phyloP scores from a whole-genome alignment of 2,113 vertebrate genomes.

The Rhinolophus ferrumequinum region DNA sequence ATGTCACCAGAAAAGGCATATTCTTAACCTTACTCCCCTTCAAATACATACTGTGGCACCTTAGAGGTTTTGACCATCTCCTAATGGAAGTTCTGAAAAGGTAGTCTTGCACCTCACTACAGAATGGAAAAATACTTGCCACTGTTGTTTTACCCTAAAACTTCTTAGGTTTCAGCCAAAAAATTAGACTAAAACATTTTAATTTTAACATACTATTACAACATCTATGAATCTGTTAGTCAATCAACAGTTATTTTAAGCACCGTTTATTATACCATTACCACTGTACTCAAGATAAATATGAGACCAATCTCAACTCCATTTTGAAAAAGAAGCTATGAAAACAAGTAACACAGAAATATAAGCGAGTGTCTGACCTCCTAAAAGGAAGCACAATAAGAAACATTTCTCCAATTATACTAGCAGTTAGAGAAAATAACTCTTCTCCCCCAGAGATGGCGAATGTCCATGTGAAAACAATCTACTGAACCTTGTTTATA shows the following conservation, averaged over 20 bases:
- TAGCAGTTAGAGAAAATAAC: not conserved
- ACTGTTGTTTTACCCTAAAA: not conserved
- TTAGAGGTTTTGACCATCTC: not conserved
- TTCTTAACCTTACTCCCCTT: not conserved
- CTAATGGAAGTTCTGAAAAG: not conserved
- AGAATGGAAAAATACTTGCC: not conserved
- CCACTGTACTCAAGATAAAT: not conserved
- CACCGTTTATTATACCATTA: not conserved
- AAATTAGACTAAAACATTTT: constrained; percentile 1
- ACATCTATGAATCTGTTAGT: not conserved
- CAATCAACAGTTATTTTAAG: not conserved
- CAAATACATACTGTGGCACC: not conserved
- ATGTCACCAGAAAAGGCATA: not conserved
- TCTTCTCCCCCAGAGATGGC: not conserved
- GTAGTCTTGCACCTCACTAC: not conserved
- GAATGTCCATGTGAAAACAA: not conserved
- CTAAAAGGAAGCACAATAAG: not conserved
- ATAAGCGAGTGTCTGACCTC: not conserved
- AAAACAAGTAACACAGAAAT: not conserved
- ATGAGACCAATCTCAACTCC: not conserved
- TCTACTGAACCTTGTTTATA: not conserved
- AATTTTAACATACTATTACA: not conserved
- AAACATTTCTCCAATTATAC: not conserved
- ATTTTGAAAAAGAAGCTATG: not conserved
- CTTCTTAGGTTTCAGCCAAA: not conserved